These are phyloP conservation scores for Steatocranus sp. DNA, from an alignment of 2,797 vertebrate species.

Conservation along the genomic window DNA sequence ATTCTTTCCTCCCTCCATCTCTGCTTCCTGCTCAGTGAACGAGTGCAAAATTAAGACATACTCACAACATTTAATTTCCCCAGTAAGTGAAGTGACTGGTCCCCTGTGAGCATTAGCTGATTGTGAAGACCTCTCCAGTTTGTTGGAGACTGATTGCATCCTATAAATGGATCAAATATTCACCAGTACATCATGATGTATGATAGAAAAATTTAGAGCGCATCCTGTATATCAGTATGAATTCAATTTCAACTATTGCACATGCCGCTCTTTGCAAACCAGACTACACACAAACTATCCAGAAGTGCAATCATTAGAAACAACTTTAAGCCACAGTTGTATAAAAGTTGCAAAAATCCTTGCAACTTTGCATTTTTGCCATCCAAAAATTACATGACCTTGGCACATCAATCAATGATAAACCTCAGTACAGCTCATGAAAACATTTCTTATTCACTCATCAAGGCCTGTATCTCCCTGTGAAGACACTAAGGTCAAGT, in stretches of 20 bases:
- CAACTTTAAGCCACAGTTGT: neutral
- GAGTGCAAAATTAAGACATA: neutral
- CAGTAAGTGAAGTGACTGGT: neutral
- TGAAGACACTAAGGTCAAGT: neutral
- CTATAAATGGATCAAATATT: neutral
- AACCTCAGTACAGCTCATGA: neutral
- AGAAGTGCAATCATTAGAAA: neutral
- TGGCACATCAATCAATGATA: neutral
- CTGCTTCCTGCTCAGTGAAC: neutral
- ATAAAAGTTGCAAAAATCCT: neutral
- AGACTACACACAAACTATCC: neutral
- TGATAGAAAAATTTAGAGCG: neutral
- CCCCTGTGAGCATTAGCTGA: neutral
- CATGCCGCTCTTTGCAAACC: neutral
- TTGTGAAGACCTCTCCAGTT: neutral
- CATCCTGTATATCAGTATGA: neutral
- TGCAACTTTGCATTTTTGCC: neutral
- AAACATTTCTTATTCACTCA: neutral
- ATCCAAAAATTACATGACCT: neutral
- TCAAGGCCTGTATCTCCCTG: neutral
- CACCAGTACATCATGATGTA: neutral
- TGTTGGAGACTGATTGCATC: neutral
- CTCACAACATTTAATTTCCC: neutral
- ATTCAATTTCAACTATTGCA: neutral
- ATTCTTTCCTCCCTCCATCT: neutral